These are phyloP conservation scores for Orchesella flavescens DNA, from an alignment of 2,888 invertebrate genomes.

Conservation along the genomic window DNA sequence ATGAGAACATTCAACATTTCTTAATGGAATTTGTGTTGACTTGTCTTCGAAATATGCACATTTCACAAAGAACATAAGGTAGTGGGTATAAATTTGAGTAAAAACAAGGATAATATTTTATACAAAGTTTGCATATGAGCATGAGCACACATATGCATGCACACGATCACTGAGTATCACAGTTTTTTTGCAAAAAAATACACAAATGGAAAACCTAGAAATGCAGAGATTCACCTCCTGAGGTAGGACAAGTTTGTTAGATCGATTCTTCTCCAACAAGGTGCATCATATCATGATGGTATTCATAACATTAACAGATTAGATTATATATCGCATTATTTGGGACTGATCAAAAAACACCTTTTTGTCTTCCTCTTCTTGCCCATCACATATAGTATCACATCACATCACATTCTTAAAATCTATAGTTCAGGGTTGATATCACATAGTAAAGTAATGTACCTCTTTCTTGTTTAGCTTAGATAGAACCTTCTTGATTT, in stretches of 20 bases:
- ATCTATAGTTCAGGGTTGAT: background rate
- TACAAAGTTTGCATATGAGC: no score
- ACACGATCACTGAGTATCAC: no score
- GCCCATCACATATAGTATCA: background rate
- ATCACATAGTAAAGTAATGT: no score
- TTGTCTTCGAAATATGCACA: no score
- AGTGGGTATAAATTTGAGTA: no score
- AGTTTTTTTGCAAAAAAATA: background rate
- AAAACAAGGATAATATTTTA: no score
- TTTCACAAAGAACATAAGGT: background rate
- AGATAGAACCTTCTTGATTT: no score
- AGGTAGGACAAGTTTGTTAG: conserved; percentile 1
- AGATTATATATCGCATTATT: background rate
- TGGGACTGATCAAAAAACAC: background rate
- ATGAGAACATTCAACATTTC: no score
- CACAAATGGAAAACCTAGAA: background rate
- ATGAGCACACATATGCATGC: no score
- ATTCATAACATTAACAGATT: background rate
- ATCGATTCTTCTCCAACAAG: background rate
- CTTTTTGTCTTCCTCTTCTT: background rate
- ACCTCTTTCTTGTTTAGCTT: no score
- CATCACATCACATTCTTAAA: background rate
- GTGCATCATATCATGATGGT: background rate
- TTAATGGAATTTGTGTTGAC: no score
- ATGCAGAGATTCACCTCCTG: background rate